These are phyloP conservation scores for Caenorhabditis brenneri DNA, from an alignment of 1,140 invertebrate species.

Conservation along the genomic window DNA sequence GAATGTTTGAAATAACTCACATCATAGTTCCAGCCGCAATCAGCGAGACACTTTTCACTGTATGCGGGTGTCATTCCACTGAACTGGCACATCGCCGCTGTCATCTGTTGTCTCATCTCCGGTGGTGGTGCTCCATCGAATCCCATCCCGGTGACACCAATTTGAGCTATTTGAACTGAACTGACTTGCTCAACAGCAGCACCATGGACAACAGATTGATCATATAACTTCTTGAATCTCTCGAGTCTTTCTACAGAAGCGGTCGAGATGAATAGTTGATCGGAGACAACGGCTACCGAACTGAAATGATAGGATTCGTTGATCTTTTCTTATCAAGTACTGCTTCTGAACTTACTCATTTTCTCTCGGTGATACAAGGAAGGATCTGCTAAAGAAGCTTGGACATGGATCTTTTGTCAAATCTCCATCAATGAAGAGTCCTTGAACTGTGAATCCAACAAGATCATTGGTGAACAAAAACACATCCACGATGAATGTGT, in stretches of 20 bases:
- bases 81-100: not conserved
- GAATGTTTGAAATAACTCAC: not conserved
- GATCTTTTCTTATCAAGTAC: not conserved
- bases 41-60: slow-evolving; percentile 32
- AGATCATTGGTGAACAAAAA: slow-evolving; percentile 39
- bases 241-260: slow-evolving; percentile 28
- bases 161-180: slow-evolving; percentile 14
- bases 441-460: slow-evolving; percentile 54
- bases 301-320: slow-evolving; percentile 26
- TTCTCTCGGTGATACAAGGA: slow-evolving; percentile 52
- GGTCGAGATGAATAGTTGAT: slow-evolving; percentile 48
- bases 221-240: slow-evolving; percentile 48
- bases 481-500: slow-evolving; percentile 54
- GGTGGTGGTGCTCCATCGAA: slow-evolving; percentile 14
- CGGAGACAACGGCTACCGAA: slow-evolving; percentile 45
- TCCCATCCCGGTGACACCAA: slow-evolving; percentile 11
- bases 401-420: slow-evolving; percentile 13
- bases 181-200: slow-evolving; percentile 6
- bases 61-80: slow-evolving; percentile 13
- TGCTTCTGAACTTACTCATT: slow-evolving; percentile 15
- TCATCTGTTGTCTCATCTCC: not conserved
- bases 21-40: slow-evolving; percentile 17
- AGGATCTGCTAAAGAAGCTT: slow-evolving; percentile 53
- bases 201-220: not conserved
- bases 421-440: slow-evolving; percentile 53